Percentiles rank a stretch among this genome's conserved stretches.
Conservation (phyloP, 2,797 vertebrate genomes). For the Buphagus erythrorhynchus region DNA sequence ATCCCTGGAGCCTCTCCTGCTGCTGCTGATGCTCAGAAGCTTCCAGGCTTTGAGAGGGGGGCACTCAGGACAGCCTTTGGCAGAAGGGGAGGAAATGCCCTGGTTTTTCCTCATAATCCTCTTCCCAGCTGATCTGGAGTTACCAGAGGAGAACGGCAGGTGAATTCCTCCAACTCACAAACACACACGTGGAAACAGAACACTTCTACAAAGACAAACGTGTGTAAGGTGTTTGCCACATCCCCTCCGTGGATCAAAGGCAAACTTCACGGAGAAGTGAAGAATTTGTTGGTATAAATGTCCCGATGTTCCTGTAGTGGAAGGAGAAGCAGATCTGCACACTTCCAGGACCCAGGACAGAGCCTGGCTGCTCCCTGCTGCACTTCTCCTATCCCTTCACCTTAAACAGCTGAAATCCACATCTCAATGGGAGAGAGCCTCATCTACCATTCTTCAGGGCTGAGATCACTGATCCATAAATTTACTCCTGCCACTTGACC, state of each 20-base stretch:
- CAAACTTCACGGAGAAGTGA: conserved; percentile 1
- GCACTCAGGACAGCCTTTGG: fast-evolving
- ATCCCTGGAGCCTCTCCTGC: fast-evolving
- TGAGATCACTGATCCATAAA: background rate
- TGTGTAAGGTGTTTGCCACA: background rate
- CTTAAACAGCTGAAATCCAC: background rate
- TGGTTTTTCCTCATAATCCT: background rate
- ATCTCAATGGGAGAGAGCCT: background rate
- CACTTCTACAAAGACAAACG: background rate
- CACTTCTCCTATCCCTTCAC: background rate
- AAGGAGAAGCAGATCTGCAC: background rate
- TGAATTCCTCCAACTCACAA: background rate
- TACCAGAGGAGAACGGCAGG: background rate
- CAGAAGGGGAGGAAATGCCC: background rate
- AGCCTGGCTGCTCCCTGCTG: background rate
- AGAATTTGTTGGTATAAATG: conserved; percentile 49
- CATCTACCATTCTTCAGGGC: background rate
- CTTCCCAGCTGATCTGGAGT: background rate
- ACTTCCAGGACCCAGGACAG: background rate
- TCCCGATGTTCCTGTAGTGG: background rate
- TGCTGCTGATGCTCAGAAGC: fast-evolving
- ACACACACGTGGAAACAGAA: background rate
- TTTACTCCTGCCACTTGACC: background rate
- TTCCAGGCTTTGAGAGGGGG: background rate
- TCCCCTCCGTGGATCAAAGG: background rate